Conservation (phyloP, 2,888 invertebrate species). For the Sarcophaga caerulescens region DNA sequence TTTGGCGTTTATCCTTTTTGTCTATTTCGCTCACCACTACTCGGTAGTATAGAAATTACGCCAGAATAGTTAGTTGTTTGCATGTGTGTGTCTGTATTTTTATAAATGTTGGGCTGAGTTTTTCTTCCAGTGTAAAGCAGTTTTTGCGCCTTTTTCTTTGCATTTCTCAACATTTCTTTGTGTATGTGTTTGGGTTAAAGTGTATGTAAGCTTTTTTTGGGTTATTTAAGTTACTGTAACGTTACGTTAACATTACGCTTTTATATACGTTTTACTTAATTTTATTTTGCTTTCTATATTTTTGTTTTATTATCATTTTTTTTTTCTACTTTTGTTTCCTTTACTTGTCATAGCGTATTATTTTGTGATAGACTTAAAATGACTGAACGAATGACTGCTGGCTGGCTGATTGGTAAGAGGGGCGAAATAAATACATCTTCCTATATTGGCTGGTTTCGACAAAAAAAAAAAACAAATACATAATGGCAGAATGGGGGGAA, state of each 20-base stretch:
- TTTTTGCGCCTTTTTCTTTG: background rate
- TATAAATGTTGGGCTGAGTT: background rate
- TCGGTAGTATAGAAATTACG: background rate
- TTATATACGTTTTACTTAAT: slow-evolving; percentile 17
- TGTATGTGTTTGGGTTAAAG: background rate
- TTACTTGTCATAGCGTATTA: slow-evolving; percentile 54
- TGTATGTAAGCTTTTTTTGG: slow-evolving; percentile 17
- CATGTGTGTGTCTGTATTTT: slow-evolving; percentile 5
- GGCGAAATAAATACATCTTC: slow-evolving; percentile 35
- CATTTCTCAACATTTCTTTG: background rate
- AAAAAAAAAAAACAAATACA: slow-evolving; percentile 5
- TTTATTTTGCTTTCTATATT: slow-evolving; percentile 19
- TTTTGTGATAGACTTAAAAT: slow-evolving; percentile 62
- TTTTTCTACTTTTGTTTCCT: slow-evolving; percentile 33
- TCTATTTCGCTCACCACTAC: slow-evolving; percentile 33
- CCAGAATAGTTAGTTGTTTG: slow-evolving; percentile 53
- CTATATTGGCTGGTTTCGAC: slow-evolving; percentile 2
- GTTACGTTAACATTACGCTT: slow-evolving; percentile 43
- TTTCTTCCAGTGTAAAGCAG: background rate
- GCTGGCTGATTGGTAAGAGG: slow-evolving; percentile 8
- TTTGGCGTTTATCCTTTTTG: slow-evolving; percentile 74
- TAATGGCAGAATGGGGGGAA: background rate
- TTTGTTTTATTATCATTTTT: background rate
- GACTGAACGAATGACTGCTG: slow-evolving; percentile 55
- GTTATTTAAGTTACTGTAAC: slow-evolving; percentile 60